phyloP scores from a whole-genome alignment of 2,888 invertebrate genomes.

The Netelia virgata region DNA sequence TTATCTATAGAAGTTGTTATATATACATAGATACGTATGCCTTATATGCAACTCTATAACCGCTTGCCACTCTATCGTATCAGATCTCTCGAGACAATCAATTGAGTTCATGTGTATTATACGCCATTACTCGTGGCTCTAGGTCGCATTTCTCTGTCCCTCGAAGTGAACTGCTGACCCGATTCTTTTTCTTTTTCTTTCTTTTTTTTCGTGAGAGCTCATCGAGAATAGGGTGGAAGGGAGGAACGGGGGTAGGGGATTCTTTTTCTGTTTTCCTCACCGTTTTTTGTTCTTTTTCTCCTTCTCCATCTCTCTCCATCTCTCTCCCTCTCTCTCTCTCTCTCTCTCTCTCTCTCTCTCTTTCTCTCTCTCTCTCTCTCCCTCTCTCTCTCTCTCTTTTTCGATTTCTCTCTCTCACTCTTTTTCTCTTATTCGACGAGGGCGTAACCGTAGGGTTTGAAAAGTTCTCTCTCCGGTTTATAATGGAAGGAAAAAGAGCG shows the following conservation, averaged over 20 bases:
- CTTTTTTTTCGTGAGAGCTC: conserved; percentile 45
- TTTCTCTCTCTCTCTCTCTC: neutral
- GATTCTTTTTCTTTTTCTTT: conserved; percentile 29
- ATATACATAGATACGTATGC: conserved; percentile 6
- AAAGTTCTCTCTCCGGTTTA: conserved; percentile 46
- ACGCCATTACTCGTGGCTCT: conserved; percentile 42
- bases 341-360: neutral
- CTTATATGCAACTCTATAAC: conserved; percentile 20
- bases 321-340: neutral
- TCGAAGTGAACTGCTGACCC: conserved; percentile 58
- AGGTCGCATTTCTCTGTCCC: conserved; percentile 60
- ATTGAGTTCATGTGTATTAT: conserved; percentile 58
- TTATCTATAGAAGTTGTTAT: conserved; percentile 4
- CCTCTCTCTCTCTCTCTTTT: conserved; percentile 10
- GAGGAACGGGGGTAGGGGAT: neutral
- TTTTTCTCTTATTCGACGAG: conserved; percentile 7
- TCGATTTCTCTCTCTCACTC: neutral
- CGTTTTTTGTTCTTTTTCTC: neutral
- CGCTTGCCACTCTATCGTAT: conserved; percentile 46
- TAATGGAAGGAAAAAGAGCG: conserved; percentile 44
- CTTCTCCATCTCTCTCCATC: neutral
- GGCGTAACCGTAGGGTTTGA: conserved; percentile 34
- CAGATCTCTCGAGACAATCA: conserved; percentile 66
- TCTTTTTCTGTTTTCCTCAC: conserved; percentile 28
- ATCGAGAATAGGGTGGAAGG: conserved; percentile 45